Conservation (phyloP, 2,888 invertebrate species). For the Habrosyne pyritoides region DNA sequence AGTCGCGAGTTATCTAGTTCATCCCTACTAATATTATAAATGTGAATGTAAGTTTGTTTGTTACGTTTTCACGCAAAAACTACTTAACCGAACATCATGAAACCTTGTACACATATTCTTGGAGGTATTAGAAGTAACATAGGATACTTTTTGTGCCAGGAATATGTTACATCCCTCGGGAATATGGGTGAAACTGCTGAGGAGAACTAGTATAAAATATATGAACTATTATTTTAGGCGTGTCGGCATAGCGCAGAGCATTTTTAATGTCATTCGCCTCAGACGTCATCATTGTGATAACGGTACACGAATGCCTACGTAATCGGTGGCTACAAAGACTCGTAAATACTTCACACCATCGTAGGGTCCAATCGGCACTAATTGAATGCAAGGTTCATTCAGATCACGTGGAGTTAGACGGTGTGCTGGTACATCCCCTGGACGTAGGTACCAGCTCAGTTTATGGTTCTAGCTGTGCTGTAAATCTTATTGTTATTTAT, state of each 20-base stretch:
- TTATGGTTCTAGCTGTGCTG: background rate
- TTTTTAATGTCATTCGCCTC: constrained; percentile 19
- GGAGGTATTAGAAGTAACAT: too few relatives aligned
- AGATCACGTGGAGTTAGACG: background rate
- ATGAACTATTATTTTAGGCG: background rate
- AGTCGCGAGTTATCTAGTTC: too few relatives aligned
- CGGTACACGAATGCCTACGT: constrained; percentile 13
- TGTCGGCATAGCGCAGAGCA: background rate
- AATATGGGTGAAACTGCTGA: too few relatives aligned
- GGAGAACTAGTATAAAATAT: too few relatives aligned
- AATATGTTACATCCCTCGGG: too few relatives aligned
- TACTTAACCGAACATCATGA: too few relatives aligned
- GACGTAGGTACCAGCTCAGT: background rate
- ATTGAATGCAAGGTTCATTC: constrained; percentile 5
- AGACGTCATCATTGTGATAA: constrained; percentile 13
- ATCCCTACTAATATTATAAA: too few relatives aligned
- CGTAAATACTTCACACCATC: constrained; percentile 1
- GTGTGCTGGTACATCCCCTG: background rate
- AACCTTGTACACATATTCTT: too few relatives aligned
- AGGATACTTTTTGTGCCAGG: too few relatives aligned
- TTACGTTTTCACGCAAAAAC: too few relatives aligned
- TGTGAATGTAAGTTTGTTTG: too few relatives aligned
- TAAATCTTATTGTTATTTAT: background rate
- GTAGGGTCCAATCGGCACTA: background rate
- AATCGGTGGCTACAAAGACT: constrained; percentile 3